Conservation (phyloP, 2,113 vertebrate genomes). For the Trematocara variabile region DNA sequence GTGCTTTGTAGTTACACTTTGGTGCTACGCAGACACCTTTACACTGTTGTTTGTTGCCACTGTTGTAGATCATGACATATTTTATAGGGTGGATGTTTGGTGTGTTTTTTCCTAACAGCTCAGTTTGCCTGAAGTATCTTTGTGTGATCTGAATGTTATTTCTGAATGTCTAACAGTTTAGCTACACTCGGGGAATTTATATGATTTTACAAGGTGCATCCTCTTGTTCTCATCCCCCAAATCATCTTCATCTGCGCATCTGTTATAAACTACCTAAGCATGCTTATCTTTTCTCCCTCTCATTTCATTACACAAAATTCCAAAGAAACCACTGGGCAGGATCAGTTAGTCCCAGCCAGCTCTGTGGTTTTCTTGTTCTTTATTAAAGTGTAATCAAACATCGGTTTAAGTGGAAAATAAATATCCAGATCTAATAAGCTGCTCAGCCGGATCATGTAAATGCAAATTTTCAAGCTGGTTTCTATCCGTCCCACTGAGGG, state of each 20-base stretch:
- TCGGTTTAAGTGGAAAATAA: slow-evolving; percentile 98
- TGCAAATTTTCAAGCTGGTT: slow-evolving; percentile 97
- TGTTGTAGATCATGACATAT: slow-evolving; percentile 17
- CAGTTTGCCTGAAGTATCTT: neutral
- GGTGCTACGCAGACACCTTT: neutral
- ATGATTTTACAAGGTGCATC: slow-evolving; percentile 6
- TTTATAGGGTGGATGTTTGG: slow-evolving; percentile 9
- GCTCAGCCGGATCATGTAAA: slow-evolving; percentile 98
- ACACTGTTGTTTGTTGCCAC: neutral
- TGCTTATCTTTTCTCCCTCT: slow-evolving; percentile 77
- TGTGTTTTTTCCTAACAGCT: slow-evolving; percentile 7
- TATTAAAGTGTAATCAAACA: slow-evolving; percentile 98
- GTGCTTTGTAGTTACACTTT: neutral
- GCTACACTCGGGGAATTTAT: slow-evolving; percentile 9
- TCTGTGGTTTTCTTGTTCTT: slow-evolving; percentile 86
- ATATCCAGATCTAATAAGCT: slow-evolving; percentile 98
- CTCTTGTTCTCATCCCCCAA: slow-evolving; percentile 27
- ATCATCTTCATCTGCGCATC: slow-evolving; percentile 65
- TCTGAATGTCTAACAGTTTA: slow-evolving; percentile 31
- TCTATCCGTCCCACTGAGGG: slow-evolving; percentile 87
- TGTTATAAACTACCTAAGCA: slow-evolving; percentile 76
- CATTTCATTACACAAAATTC: slow-evolving; percentile 86
- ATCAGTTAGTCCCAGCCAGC: slow-evolving; percentile 85
- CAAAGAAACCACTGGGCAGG: slow-evolving; percentile 83
- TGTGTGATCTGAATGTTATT: slow-evolving; percentile 14